A percentile compares a stretch with the other conserved stretches of the same genome.
Conservation (phyloP, 2,888 invertebrate species). For the Fragum fragum region DNA sequence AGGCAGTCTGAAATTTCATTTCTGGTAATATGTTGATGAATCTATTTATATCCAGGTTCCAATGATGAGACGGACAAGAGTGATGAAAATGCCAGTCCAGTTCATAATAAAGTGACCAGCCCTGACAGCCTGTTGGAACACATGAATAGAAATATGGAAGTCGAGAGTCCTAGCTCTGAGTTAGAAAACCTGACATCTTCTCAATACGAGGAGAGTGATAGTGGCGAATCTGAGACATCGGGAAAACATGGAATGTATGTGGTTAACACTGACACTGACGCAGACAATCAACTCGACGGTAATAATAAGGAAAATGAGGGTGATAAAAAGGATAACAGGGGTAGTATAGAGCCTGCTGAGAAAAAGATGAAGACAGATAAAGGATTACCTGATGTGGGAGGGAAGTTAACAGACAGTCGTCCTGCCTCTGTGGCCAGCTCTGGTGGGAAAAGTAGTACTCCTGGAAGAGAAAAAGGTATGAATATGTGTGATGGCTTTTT, state of each 20-base stretch:
- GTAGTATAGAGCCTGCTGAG: conserved; percentile 40
- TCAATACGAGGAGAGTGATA: conserved; percentile 40
- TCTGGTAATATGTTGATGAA: neutral
- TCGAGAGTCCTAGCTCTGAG: conserved; percentile 63
- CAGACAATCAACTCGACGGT: neutral
- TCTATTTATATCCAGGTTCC: conserved; percentile 42
- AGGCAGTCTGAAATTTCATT: too few species aligned
- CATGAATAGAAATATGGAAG: conserved; percentile 41
- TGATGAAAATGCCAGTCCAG: conserved; percentile 4
- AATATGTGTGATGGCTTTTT: neutral
- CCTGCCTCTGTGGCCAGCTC: conserved; percentile 67
- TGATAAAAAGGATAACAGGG: conserved; percentile 24
- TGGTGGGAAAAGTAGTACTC: conserved; percentile 52
- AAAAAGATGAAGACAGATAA: conserved; percentile 50
- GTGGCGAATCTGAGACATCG: conserved; percentile 50
- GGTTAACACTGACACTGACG: conserved; percentile 35
- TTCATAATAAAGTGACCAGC: conserved; percentile 8
- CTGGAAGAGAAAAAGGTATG: conserved; percentile 63
- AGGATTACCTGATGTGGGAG: conserved; percentile 57
- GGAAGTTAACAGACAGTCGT: conserved; percentile 59
- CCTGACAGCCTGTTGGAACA: conserved; percentile 7
- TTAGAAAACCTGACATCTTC: conserved; percentile 39
- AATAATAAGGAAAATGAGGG: conserved; percentile 26
- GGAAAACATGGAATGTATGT: conserved; percentile 53
- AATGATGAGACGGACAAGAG: conserved; percentile 35